These are phyloP conservation scores for Mus minutoides DNA, from an alignment of 2,797 vertebrate genomes.

Conservation along the genomic window DNA sequence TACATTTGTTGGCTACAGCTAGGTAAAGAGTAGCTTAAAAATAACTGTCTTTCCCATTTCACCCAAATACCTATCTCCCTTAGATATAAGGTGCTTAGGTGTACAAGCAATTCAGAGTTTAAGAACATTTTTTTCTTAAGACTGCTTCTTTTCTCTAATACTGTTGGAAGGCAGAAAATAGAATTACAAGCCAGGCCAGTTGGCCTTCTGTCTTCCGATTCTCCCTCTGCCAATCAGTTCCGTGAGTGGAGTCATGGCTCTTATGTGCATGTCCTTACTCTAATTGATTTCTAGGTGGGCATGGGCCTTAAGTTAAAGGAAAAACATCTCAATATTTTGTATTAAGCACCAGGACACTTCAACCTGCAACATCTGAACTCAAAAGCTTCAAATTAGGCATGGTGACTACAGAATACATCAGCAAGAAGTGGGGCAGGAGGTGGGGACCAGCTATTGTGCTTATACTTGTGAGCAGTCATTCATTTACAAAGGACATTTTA, in stretches of 20 bases:
- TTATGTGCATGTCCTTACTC: slow-evolving; percentile 48
- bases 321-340: slow-evolving; percentile 72
- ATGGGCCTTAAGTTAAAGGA: slow-evolving; percentile 55
- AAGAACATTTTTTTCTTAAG: slow-evolving; percentile 54
- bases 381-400: slow-evolving; percentile 77
- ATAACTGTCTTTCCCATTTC: slow-evolving; percentile 5
- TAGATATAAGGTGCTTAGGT: slow-evolving; percentile 16
- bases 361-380: slow-evolving; percentile 27
- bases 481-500: slow-evolving; percentile 74
- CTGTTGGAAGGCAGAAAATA: slow-evolving; percentile 45
- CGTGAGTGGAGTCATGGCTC: slow-evolving; percentile 72
- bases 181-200: slow-evolving; percentile 59
- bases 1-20: slow-evolving; percentile 23
- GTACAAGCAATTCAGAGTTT: slow-evolving; percentile 42
- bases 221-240: slow-evolving; percentile 50
- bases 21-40: slow-evolving; percentile 49
- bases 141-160: slow-evolving; percentile 44
- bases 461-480: slow-evolving; percentile 45
- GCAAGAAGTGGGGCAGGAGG: neutral
- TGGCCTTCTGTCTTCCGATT: slow-evolving; percentile 40
- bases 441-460: slow-evolving; percentile 56
- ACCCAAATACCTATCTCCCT: slow-evolving; percentile 17
- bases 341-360: slow-evolving; percentile 66
- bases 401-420: slow-evolving; percentile 67
- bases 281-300: slow-evolving; percentile 83